These are phyloP conservation scores for Astreopora myriophthalma DNA, from an alignment of 64 coral and sea anemone genomes.

Conservation along the genomic window DNA sequence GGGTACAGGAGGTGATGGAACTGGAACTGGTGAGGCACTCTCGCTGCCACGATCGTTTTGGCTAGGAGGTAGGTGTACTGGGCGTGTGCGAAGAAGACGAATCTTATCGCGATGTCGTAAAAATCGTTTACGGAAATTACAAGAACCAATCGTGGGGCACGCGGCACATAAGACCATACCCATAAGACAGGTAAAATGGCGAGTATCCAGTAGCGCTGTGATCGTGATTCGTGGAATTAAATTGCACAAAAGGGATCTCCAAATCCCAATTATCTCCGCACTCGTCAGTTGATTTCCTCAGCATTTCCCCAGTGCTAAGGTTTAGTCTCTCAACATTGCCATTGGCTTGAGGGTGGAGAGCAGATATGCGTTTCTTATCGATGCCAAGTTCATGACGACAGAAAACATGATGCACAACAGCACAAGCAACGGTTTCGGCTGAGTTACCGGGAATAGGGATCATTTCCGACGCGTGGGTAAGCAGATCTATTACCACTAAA, in stretches of 20 bases:
- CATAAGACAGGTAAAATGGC: too few species aligned
- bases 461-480: slow-evolving; percentile 5
- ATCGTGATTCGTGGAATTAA: slow-evolving; percentile 58
- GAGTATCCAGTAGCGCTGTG: background rate
- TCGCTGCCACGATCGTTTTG: background rate
- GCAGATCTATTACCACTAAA: slow-evolving; percentile 44
- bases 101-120: background rate
- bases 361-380: slow-evolving; percentile 65
- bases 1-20: background rate
- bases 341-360: slow-evolving; percentile 51
- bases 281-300: background rate
- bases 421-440: too few species aligned
- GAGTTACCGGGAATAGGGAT: too few species aligned
- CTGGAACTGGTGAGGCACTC: background rate
- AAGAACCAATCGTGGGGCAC: background rate
- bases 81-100: background rate
- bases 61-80: background rate
- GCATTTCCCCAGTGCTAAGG: slow-evolving; percentile 33
- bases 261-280: slow-evolving; percentile 48
- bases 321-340: slow-evolving; percentile 61
- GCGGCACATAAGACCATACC: too few species aligned
- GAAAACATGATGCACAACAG: too few species aligned
- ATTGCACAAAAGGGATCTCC: slow-evolving; percentile 40
- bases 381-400: slow-evolving; percentile 22
- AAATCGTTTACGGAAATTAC: background rate